Conservation (phyloP, 2,888 invertebrate species). For the Scaptomyza polygonia region DNA sequence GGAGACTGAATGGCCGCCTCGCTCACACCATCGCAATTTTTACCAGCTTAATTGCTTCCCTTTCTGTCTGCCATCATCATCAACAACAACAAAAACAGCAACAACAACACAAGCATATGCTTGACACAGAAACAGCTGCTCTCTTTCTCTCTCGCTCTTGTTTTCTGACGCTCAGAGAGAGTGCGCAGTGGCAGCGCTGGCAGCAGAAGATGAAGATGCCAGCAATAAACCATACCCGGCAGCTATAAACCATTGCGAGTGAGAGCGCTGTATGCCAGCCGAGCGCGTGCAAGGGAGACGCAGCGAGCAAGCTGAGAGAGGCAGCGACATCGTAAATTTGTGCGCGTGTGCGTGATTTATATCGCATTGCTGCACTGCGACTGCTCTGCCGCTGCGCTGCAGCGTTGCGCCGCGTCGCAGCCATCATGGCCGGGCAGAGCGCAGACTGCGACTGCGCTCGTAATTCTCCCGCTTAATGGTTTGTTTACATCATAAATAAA, state of each 20-base stretch:
- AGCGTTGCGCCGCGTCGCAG: constrained; percentile 51
- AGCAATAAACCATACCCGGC: constrained; percentile 84
- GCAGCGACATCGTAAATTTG: constrained; percentile 58
- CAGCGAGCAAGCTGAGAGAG: constrained; percentile 38
- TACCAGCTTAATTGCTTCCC: constrained; percentile 52
- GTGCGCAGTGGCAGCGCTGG: constrained; percentile 40
- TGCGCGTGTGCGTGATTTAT: constrained; percentile 68
- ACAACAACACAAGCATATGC: constrained; percentile 72
- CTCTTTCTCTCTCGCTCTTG: constrained; percentile 46
- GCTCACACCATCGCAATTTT: constrained; percentile 50
- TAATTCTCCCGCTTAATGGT: constrained; percentile 82
- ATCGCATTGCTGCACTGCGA: constrained; percentile 44
- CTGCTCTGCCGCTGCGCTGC: constrained; percentile 34
- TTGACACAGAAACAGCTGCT: constrained; percentile 77
- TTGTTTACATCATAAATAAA: constrained; percentile 84
- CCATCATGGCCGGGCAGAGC: constrained; percentile 63
- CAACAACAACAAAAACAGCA: constrained; percentile 51
- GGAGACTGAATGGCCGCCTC: constrained; percentile 73
- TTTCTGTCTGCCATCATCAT: constrained; percentile 53
- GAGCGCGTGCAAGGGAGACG: constrained; percentile 28
- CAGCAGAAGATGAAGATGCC: constrained; percentile 68
- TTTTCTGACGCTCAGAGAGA: constrained; percentile 44
- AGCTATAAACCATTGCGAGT: constrained; percentile 84
- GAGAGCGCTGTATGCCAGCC: constrained; percentile 42
- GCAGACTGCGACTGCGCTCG: constrained; percentile 75